Evolutionary conservation across 2,888 invertebrate species (phyloP), one percentile per base, ranked within the genome.

Genomic region (Athalia cordata): DNA sequence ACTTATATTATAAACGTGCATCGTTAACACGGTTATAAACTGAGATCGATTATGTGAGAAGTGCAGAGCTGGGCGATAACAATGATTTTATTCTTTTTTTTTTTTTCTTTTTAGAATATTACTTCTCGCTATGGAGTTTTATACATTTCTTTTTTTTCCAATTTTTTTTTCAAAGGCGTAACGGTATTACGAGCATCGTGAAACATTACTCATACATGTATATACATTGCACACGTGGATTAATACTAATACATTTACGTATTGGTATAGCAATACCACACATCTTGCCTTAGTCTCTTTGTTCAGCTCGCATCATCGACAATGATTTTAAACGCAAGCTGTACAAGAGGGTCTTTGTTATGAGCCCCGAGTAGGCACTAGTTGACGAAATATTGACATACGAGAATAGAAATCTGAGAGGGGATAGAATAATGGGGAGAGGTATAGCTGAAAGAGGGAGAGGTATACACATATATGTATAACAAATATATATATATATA

Each of bases 361-460:
- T 70, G 61, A 77, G 81, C 55, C 79, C 80, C 47, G 61, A 61
- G 75, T 84, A 84, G 85, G 84, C 84, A 85, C 84, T 86, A 87
- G 88, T 87, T 88, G 88, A 88, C 88, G 88, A 89, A 88, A 89
- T 89, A 88, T 89, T 89, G 88, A 88, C 88, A 88, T 88, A 86
- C 86, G 86, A 88, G 87, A 88, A 88, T 88, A 88, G 87, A 88
- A 88, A 87, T 86, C 83, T 83, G 83, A 84, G 84, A 83, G 81
- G 82, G 83, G 82, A 75, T 79, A 80, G 77, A 78, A 77, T 77
- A 79, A 80, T 78, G 77, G 77, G 68, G 66, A 45, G 78, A 72
- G 66, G 75, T 67, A 77, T 78, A 76, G 80, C 79, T 59, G 79
- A 77, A 77, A 80, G 79, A 72, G 81, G 76, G 66, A 78, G 79